These are phyloP conservation scores for Puffinus mauretanicus DNA, from an alignment of 2,113 vertebrate species.

Conservation along the genomic window DNA sequence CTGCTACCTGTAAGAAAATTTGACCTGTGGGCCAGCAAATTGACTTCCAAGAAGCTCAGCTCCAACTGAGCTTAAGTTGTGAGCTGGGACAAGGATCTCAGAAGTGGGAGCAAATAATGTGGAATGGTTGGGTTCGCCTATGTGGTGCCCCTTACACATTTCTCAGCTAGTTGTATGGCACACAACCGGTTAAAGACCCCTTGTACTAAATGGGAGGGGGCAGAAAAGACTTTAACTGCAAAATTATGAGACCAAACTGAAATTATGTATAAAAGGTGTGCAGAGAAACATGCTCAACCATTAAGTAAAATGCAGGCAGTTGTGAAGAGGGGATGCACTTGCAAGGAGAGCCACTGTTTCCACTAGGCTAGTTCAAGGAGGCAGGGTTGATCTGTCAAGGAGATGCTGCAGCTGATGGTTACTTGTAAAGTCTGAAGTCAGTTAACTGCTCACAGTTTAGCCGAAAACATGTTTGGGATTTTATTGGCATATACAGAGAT, in stretches of 20 bases:
- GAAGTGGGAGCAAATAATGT: neutral
- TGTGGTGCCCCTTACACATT: neutral
- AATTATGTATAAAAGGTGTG: neutral
- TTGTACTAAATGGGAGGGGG: neutral
- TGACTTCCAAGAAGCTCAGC: neutral
- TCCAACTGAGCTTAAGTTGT: neutral
- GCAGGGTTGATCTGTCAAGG: neutral
- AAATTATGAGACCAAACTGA: neutral
- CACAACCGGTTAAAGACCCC: neutral
- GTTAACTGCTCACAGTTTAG: neutral
- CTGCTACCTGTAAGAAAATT: neutral
- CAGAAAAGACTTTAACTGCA: neutral
- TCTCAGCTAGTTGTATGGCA: neutral
- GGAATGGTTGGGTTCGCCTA: neutral
- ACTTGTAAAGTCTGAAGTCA: neutral
- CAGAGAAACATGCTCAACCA: neutral
- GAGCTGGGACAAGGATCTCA: neutral
- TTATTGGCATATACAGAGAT: neutral
- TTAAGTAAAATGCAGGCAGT: neutral
- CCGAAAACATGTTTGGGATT: neutral
- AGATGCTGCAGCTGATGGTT: neutral
- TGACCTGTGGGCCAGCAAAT: neutral
- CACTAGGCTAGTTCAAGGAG: neutral
- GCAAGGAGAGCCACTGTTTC: neutral
- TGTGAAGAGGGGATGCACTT: neutral